phyloP scores from a whole-genome alignment of 1,140 invertebrate species.

The Trigoniulus corallinus region DNA sequence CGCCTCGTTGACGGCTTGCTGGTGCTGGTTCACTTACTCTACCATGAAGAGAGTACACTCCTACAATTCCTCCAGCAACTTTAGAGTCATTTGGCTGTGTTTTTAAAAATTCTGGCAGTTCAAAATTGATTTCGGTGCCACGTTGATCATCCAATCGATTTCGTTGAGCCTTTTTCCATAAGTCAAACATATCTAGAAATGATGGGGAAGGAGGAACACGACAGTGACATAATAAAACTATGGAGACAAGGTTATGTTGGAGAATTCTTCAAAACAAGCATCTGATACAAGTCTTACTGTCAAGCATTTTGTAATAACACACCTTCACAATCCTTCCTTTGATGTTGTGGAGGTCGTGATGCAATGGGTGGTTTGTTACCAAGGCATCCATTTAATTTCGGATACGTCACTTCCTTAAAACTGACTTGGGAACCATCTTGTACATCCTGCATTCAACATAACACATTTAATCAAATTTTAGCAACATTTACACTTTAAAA shows the following conservation, averaged over 20 bases:
- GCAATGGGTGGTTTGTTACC: background rate
- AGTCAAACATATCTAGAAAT: constrained; percentile 45
- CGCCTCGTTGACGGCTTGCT: background rate
- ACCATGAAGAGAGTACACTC: too few species aligned
- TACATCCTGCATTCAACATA: too few species aligned
- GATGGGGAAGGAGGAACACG: constrained; percentile 13
- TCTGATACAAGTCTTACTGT: constrained; percentile 9
- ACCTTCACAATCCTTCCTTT: background rate
- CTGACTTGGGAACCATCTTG: too few species aligned
- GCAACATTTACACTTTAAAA: too few species aligned
- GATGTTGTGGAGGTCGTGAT: background rate
- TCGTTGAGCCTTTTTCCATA: constrained; percentile 53
- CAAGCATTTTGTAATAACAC: constrained; percentile 19
- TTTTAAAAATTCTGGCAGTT: constrained; percentile 60
- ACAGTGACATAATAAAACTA: constrained; percentile 12
- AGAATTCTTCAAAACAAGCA: constrained; percentile 18
- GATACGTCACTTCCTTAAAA: too few species aligned
- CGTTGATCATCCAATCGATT: constrained; percentile 60
- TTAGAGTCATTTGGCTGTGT: background rate
- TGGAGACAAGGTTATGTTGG: constrained; percentile 6
- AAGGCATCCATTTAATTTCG: too few species aligned
- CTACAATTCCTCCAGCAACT: too few species aligned
- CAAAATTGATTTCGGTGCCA: constrained; percentile 61
- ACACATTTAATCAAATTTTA: too few species aligned
- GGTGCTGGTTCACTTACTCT: background rate